Evolutionary conservation across 2,113 vertebrate species (phyloP), one percentile per base, ranked within the genome.

Genomic region (Brachirus orientalis): DNA sequence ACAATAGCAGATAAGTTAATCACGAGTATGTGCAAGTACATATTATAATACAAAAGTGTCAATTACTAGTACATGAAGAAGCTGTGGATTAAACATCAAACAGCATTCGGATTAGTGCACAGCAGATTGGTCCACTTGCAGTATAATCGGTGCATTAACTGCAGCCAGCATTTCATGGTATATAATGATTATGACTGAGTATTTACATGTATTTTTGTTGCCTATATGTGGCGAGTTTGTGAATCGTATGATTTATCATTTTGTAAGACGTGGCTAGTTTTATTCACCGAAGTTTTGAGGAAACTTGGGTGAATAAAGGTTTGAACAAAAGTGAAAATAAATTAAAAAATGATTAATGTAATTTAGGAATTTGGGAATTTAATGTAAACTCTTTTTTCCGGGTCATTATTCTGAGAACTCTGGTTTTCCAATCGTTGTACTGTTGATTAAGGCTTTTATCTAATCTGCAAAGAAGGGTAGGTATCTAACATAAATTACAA

Each of bases 21-120:
- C 13, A 14, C 63, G 52, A 47, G 45, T 64, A 19, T 67, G 63
- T 37, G 17, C 13, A 8, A 43, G n/a, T 44, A 37, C 20, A 43
- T n/a, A 28, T 28, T 38, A 20, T 47, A 41, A 45, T 43, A 58
- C 16, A 46, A 52, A 56, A 28, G 45, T 55, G 57, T 28, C 46
- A 58, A 37, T 67, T 44, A 8, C n/a, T 62, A 38, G 17, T 33
- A 40, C 10, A 53, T 37, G 20, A 65, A 63, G 36, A 53, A 57
- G 61, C 46, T 12, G 2, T 63, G 83, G 70, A 83, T 86, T 87
- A 79, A 77, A 84, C 77, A 73, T 73, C 63, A 79, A 82, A 82
- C 64, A 69, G 69, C 5, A 0, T 4, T 8, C 44, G 75, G 76
- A 87, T 86, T 83, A 86, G 38, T 6, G 2, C 17, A 28, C 41